Percentiles rank a stretch among this genome's conserved stretches.
Evolutionary conservation across 2,797 vertebrate species (phyloP).

Genomic region (Chaetodon trifasciatus): DNA sequence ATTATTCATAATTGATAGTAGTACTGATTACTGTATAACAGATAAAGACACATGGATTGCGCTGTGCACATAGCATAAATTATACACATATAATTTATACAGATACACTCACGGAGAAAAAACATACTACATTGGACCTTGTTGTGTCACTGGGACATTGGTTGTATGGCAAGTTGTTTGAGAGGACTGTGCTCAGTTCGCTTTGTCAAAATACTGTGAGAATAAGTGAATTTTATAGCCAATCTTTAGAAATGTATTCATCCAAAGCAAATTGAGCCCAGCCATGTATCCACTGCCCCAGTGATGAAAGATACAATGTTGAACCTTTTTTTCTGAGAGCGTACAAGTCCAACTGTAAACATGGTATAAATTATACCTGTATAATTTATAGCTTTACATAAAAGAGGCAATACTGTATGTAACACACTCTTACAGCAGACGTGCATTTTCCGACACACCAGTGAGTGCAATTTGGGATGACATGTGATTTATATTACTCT

Average conservation of each 20-base stretch:
- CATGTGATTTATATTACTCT: slow-evolving; percentile 31
- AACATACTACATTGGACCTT: slow-evolving; percentile 71
- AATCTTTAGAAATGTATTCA: slow-evolving; percentile 5
- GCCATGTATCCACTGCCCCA: slow-evolving; percentile 49
- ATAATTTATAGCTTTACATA: slow-evolving; percentile 82
- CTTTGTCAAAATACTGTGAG: slow-evolving; percentile 12
- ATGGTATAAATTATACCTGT: slow-evolving; percentile 81
- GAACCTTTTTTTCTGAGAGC: slow-evolving; percentile 72
- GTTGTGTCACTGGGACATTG: slow-evolving; percentile 65
- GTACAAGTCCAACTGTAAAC: slow-evolving; percentile 69
- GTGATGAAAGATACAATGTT: slow-evolving; percentile 73
- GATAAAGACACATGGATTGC: slow-evolving; percentile 92
- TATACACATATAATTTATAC: slow-evolving; percentile 90
- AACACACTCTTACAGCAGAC: slow-evolving; percentile 69
- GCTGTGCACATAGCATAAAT: slow-evolving; percentile 89
- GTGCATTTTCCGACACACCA: slow-evolving; percentile 53
- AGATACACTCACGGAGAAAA: slow-evolving; percentile 76
- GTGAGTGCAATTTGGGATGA: slow-evolving; percentile 66
- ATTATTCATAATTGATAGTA: slow-evolving; percentile 46
- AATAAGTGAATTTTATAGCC: background rate
- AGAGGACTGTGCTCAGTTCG: slow-evolving; percentile 36
- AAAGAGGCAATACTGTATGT: slow-evolving; percentile 68
- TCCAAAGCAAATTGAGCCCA: slow-evolving; percentile 52
- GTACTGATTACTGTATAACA: slow-evolving; percentile 82
- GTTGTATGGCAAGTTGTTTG: slow-evolving; percentile 6